These are phyloP conservation scores for Thysanoteuthis rhombus DNA, from an alignment of 2,888 invertebrate genomes.

Conservation along the genomic window DNA sequence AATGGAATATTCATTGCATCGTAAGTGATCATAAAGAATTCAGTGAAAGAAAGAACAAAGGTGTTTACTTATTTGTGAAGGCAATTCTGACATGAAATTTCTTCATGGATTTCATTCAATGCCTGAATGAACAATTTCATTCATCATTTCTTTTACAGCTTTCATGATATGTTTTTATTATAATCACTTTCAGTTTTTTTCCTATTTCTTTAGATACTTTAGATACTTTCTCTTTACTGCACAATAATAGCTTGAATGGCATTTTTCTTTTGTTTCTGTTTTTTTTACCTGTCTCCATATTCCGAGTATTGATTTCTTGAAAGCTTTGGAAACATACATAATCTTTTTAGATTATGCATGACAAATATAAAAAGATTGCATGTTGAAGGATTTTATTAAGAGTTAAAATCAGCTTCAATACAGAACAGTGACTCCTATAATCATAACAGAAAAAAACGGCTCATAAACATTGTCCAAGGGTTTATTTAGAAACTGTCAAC, in stretches of 20 bases:
- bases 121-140: not conserved
- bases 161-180: not conserved
- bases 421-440: not conserved
- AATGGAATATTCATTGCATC: not conserved
- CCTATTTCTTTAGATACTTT: too few species aligned
- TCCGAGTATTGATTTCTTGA: not conserved
- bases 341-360: not conserved
- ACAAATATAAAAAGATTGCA: not conserved
- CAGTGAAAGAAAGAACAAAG: not conserved
- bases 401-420: not conserved
- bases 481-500: too few species aligned
- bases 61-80: not conserved
- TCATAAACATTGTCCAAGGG: too few species aligned
- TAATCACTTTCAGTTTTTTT: not conserved
- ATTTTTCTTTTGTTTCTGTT: not conserved
- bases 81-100: not conserved
- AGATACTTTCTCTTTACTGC: not conserved
- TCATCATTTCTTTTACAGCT: not conserved
- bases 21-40: not conserved
- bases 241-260: not conserved
- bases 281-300: not conserved
- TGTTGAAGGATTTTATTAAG: not conserved
- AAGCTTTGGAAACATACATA: not conserved
- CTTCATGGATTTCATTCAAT: not conserved
- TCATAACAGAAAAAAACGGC: not conserved